Evolutionary conservation across 2,888 invertebrate species (phyloP).

Genomic region (Melieria crassipennis): DNA sequence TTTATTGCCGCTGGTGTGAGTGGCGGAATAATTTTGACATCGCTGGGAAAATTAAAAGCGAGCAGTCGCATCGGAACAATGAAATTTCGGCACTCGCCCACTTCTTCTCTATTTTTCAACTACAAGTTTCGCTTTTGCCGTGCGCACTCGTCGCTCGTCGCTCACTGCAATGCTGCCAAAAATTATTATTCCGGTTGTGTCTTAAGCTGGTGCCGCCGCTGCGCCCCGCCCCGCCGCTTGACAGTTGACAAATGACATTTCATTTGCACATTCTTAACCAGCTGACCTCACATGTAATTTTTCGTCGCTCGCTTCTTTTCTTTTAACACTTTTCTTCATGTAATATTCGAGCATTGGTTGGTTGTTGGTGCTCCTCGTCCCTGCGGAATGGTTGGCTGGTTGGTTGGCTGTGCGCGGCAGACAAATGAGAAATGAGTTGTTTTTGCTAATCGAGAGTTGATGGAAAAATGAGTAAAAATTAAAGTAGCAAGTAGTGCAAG

Average conservation of each 20-base stretch:
- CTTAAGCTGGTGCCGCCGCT: background rate
- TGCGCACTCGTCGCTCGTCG: too few relatives aligned
- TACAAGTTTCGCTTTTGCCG: too few relatives aligned
- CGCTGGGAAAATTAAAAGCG: constrained; percentile 24
- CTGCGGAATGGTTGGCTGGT: too few relatives aligned
- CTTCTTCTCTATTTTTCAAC: background rate
- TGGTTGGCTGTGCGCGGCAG: too few relatives aligned
- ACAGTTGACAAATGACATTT: constrained; percentile 49
- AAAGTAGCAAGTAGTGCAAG: too few relatives aligned
- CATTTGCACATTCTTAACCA: constrained; percentile 45
- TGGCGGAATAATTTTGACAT: constrained; percentile 27
- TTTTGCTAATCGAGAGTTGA: too few relatives aligned
- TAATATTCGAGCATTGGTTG: background rate
- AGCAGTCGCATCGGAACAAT: too few relatives aligned
- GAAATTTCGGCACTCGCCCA: background rate
- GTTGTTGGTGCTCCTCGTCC: too few relatives aligned
- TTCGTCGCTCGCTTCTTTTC: background rate
- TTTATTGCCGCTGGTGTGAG: constrained; percentile 25
- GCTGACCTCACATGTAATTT: constrained; percentile 43
- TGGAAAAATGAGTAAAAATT: too few relatives aligned
- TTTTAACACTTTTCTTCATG: constrained; percentile 11
- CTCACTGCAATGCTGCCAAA: constrained; percentile 7
- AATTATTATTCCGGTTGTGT: constrained; percentile 32
- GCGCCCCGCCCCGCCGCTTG: constrained; percentile 24
- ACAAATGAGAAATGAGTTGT: too few relatives aligned